Evolutionary conservation across 2,113 vertebrate species (phyloP).

Genomic region (Sapayoa aenigma): DNA sequence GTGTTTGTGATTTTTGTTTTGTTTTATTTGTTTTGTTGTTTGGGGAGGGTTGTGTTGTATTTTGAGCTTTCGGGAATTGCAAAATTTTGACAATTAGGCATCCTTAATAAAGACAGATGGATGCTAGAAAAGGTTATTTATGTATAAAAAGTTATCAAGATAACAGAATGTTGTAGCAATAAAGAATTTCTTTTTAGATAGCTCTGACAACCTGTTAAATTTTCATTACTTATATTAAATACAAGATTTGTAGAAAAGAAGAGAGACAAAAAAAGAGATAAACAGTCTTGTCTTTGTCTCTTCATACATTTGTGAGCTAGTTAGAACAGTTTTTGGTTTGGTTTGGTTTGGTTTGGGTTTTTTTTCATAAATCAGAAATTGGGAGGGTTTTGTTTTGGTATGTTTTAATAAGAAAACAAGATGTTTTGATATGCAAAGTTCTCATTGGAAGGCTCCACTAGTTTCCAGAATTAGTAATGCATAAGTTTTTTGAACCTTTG

Average conservation of each 20-base stretch:
- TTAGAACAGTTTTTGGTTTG: background rate
- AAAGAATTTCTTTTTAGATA: background rate
- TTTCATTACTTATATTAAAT: slow-evolving; percentile 5
- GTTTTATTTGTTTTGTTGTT: background rate
- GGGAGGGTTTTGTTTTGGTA: rapidly evolving
- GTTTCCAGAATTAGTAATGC: background rate
- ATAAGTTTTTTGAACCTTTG: background rate
- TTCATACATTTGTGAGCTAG: background rate
- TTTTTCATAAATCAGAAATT: background rate
- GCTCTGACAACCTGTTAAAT: background rate
- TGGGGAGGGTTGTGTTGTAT: background rate
- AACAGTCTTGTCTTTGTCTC: background rate
- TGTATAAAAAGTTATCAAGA: background rate
- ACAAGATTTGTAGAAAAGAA: background rate
- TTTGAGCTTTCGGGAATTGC: background rate
- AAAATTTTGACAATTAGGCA: background rate
- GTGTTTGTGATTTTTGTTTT: background rate
- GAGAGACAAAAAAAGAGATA: background rate
- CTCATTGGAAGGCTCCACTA: background rate
- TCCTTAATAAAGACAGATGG: background rate
- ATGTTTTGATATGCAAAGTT: background rate
- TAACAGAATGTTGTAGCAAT: background rate
- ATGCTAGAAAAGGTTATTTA: background rate
- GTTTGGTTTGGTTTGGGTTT: background rate
- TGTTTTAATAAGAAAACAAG: background rate